A percentile compares a stretch with the other conserved stretches of the same genome.
These are phyloP conservation scores for Leucophenga maculata DNA, from an alignment of 2,888 invertebrate species.

Conservation along the genomic window DNA sequence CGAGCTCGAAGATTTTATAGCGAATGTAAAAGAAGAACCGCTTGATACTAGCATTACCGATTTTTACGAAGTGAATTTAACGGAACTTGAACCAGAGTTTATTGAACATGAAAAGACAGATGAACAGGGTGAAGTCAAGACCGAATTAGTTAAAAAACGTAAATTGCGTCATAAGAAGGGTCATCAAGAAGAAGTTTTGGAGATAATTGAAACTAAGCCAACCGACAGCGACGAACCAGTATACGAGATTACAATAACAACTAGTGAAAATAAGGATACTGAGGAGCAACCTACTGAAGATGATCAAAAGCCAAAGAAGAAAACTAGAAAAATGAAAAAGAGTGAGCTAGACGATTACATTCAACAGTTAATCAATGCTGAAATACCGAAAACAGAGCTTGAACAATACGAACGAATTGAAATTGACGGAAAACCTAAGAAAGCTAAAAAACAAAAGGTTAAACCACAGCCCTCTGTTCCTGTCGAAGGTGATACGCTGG, in stretches of 20 bases:
- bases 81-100: conserved; percentile 66
- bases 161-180: conserved; percentile 69
- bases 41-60: conserved; percentile 46
- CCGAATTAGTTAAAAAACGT: conserved; percentile 64
- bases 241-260: conserved; percentile 71
- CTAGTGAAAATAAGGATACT: conserved; percentile 60
- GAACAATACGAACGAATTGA: conserved; percentile 72
- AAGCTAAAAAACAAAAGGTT: conserved; percentile 57
- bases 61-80: conserved; percentile 60
- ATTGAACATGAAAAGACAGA: conserved; percentile 48
- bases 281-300: conserved; percentile 31
- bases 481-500: conserved; percentile 50
- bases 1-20: conserved; percentile 59
- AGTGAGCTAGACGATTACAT: conserved; percentile 69
- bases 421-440: conserved; percentile 65
- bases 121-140: conserved; percentile 52
- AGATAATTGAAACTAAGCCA: conserved; percentile 67
- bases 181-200: conserved; percentile 71
- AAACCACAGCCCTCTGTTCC: conserved; percentile 41
- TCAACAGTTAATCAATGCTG: conserved; percentile 67
- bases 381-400: conserved; percentile 71
- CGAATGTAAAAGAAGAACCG: conserved; percentile 59
- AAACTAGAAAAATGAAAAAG: conserved; percentile 63
- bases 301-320: conserved; percentile 57
- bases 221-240: conserved; percentile 69